Percentiles rank a stretch among this genome's conserved stretches.
Evolutionary conservation across 2,797 vertebrate genomes (phyloP).

Genomic region (Gymnopithys bicolor): DNA sequence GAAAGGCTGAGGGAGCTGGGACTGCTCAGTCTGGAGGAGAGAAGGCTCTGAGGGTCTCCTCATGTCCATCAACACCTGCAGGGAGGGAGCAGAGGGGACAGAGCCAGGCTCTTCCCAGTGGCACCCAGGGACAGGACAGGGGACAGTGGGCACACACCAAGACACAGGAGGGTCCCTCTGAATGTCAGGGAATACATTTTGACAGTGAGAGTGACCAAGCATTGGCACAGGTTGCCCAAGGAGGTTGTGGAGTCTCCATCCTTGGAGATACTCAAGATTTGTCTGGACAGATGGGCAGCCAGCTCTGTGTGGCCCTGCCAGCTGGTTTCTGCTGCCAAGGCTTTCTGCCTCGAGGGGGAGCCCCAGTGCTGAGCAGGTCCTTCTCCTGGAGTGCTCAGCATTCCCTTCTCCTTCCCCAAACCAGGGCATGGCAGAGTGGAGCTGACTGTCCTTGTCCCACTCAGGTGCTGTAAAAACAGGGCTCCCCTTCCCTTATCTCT

Average conservation of each 20-base stretch:
- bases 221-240: background rate
- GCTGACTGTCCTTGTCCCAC: background rate
- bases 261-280: background rate
- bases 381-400: background rate
- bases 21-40: background rate
- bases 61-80: background rate
- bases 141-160: background rate
- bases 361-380: background rate
- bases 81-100: background rate
- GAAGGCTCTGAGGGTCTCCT: fast-evolving
- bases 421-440: background rate
- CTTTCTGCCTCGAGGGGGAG: background rate
- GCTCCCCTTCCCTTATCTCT: background rate
- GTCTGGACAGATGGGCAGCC: background rate
- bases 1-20: background rate
- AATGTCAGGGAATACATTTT: background rate
- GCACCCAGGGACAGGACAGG: background rate
- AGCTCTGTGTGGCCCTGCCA: background rate
- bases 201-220: background rate
- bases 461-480: background rate
- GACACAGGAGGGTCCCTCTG: background rate
- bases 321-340: background rate
- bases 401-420: background rate
- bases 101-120: background rate
- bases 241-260: background rate